Evolutionary conservation across 2,113 vertebrate genomes (phyloP).

Genomic region (Lasiurus borealis): DNA sequence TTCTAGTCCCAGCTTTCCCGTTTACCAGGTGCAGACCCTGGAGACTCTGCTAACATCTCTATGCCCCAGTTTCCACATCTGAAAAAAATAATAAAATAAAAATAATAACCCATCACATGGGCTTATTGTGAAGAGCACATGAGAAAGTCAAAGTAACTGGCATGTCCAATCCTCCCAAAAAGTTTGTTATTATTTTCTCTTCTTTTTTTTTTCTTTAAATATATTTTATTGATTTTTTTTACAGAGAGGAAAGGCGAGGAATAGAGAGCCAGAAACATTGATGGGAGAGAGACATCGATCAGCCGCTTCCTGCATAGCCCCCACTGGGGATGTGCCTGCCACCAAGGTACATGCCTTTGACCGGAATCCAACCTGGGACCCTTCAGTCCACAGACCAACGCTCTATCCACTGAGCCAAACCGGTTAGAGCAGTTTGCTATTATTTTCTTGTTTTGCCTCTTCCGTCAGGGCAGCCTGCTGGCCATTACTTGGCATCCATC

Average conservation of each 20-base stretch:
- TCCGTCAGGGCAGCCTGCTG: no score
- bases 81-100: not conserved
- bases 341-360: no score
- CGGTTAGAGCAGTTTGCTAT: not conserved
- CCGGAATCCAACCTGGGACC: no score
- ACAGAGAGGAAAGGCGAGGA: no score
- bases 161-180: not conserved
- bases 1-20: not conserved
- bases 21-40: not conserved
- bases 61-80: not conserved
- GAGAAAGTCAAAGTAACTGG: not conserved
- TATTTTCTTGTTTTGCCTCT: not conserved
- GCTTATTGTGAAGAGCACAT: not conserved
- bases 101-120: rapidly evolving
- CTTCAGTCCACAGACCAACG: no score
- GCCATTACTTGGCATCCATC: not conserved
- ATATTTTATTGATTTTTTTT: no score
- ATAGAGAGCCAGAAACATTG: no score
- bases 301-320: no score
- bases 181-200: not conserved
- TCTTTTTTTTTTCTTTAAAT: no score
- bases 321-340: no score
- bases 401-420: no score
- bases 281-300: no score
- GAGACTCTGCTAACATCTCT: not conserved